Conservation (phyloP, 2,888 invertebrate genomes). For the Coenonympha glycerion region DNA sequence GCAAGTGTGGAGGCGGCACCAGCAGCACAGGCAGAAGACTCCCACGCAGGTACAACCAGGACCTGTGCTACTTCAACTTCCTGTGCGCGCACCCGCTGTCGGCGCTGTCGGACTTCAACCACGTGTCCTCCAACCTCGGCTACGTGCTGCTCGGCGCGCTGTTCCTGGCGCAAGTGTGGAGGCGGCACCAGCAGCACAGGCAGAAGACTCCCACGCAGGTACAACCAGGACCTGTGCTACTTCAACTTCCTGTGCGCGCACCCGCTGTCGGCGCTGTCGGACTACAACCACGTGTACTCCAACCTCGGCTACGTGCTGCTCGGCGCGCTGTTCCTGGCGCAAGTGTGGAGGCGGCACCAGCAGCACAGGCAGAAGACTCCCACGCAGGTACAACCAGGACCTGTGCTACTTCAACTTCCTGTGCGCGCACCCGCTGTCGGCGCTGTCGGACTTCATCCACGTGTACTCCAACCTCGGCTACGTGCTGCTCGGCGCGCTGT, state of each 20-base stretch:
- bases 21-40: too few relatives aligned
- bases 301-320: slow-evolving; percentile 90
- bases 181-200: slow-evolving; percentile 45
- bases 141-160: slow-evolving; percentile 86
- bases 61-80: slow-evolving; percentile 94
- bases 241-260: slow-evolving; percentile 93
- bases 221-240: slow-evolving; percentile 89
- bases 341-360: too few relatives aligned
- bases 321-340: too few relatives aligned
- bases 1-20: too few relatives aligned
- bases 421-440: slow-evolving; percentile 86
- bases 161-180: slow-evolving; percentile 81
- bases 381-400: slow-evolving; percentile 90
- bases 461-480: slow-evolving; percentile 92
- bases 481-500: slow-evolving; percentile 84
- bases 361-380: too few relatives aligned
- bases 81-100: slow-evolving; percentile 88
- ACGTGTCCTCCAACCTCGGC: slow-evolving; percentile 90
- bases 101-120: slow-evolving; percentile 89
- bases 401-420: slow-evolving; percentile 93
- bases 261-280: slow-evolving; percentile 83
- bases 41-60: slow-evolving; percentile 87
- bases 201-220: slow-evolving; percentile 40
- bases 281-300: slow-evolving; percentile 92
- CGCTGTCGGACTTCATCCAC: slow-evolving; percentile 90